A percentile compares a stretch with the other conserved stretches of the same genome.
phyloP scores from a whole-genome alignment of 2,888 invertebrate species.

The Neuroscelio doddi region DNA sequence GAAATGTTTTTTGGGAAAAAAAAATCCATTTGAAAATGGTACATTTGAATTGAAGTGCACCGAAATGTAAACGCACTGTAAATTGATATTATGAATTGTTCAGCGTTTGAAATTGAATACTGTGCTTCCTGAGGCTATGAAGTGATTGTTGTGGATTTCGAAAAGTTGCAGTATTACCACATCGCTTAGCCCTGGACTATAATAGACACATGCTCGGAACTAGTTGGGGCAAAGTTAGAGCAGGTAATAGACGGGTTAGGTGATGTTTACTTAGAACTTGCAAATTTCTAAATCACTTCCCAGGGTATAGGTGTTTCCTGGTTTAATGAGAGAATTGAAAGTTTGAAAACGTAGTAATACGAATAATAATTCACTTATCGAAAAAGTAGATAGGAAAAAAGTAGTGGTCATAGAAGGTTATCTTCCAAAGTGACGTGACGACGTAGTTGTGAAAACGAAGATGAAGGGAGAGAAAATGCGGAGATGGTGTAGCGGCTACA shows the following conservation, averaged over 20 bases:
- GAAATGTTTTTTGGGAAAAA: too few species aligned
- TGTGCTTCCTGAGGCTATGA: constrained; percentile 19
- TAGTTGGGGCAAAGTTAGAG: constrained; percentile 38
- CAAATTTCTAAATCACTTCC: constrained; percentile 34
- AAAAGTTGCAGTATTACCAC: constrained; percentile 37
- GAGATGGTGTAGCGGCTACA: constrained; percentile 22
- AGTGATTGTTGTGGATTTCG: constrained; percentile 35
- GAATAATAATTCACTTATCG: too few species aligned
- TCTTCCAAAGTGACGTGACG: constrained; percentile 16
- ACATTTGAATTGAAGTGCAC: not conserved
- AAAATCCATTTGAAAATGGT: too few species aligned
- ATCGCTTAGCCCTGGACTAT: constrained; percentile 40
- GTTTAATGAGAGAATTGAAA: not conserved
- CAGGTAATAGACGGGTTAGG: constrained; percentile 37
- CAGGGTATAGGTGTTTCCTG: constrained; percentile 12
- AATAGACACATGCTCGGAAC: constrained; percentile 40
- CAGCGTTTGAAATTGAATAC: constrained; percentile 17
- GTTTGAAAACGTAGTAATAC: too few species aligned
- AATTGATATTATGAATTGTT: constrained; percentile 27
- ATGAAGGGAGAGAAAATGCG: constrained; percentile 14
- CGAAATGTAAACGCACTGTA: constrained; percentile 3
- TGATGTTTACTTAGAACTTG: constrained; percentile 44
- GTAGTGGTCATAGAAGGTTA: constrained; percentile 6
- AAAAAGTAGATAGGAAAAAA: too few species aligned
- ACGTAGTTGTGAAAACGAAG: constrained; percentile 25